Conservation (phyloP, 1,140 invertebrate genomes). For the Mya arenaria region DNA sequence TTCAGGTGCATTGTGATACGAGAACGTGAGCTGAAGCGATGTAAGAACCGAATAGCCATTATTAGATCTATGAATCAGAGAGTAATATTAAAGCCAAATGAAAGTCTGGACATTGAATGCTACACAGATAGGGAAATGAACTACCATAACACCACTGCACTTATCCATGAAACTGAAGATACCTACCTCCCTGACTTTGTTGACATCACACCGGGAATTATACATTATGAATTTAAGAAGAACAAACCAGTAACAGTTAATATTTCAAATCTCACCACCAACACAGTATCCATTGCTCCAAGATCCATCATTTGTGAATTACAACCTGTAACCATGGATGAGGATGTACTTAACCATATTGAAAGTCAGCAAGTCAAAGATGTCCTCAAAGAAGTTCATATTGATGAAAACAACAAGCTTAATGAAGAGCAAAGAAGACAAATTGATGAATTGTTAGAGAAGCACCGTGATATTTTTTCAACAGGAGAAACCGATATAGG, state of each 20-base stretch:
- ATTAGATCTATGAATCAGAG: neutral
- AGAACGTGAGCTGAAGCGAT: conserved; percentile 10
- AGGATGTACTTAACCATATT: neutral
- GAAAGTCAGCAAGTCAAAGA: neutral
- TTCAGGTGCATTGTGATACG: conserved; percentile 30
- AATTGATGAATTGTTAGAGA: conserved; percentile 3
- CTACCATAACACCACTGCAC: conserved; percentile 1
- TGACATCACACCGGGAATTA: conserved; percentile 17
- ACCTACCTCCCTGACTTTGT: conserved; percentile 4
- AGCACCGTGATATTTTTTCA: conserved; percentile 41
- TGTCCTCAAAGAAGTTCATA: neutral
- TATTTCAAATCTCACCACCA: conserved; percentile 32
- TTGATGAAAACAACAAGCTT: conserved; percentile 4
- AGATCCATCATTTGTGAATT: conserved; percentile 43
- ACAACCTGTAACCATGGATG: conserved; percentile 32
- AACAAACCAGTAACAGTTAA: neutral
- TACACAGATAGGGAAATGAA: conserved; percentile 7
- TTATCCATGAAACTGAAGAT: conserved; percentile 34
- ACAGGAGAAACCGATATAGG: conserved; percentile 49
- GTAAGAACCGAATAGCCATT: conserved; percentile 26
- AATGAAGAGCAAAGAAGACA: conserved; percentile 3
- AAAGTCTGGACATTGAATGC: conserved; percentile 10
- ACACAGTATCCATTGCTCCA: conserved; percentile 15
- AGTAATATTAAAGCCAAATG: conserved; percentile 21
- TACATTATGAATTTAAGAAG: conserved; percentile 17